Evolutionary conservation across 2,797 vertebrate genomes (phyloP).

Genomic region (Adrianichthys oophorus): DNA sequence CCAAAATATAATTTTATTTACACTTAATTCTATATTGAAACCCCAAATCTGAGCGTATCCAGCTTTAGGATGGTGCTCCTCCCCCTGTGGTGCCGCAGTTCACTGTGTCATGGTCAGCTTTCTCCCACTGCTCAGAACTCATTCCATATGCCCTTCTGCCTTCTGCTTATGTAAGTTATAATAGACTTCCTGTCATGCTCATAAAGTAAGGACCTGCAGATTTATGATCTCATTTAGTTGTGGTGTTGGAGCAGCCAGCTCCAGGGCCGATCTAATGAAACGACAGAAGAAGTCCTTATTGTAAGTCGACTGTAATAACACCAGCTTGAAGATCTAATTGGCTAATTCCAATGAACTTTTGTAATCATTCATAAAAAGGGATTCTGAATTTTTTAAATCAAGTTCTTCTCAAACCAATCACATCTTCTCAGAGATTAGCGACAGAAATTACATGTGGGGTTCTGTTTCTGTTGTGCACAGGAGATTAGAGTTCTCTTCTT

Average conservation of each 20-base stretch:
- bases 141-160: slow-evolving; percentile 38
- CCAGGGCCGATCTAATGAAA: slow-evolving; percentile 74
- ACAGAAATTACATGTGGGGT: slow-evolving; percentile 1
- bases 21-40: no score
- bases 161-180: slow-evolving; percentile 75
- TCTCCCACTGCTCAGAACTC: slow-evolving; percentile 28
- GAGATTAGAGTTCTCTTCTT: slow-evolving; percentile 35
- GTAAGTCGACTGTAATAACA: slow-evolving; percentile 44
- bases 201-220: slow-evolving; percentile 70
- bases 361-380: slow-evolving; percentile 38
- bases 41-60: no score
- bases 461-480: slow-evolving; percentile 2
- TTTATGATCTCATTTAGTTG: slow-evolving; percentile 81
- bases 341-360: slow-evolving; percentile 59
- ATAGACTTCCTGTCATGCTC: slow-evolving; percentile 78
- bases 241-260: slow-evolving; percentile 60
- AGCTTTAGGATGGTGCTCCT: not conserved
- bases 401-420: slow-evolving; percentile 1
- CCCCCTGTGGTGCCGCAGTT: slow-evolving; percentile 14
- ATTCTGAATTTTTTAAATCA: slow-evolving; percentile 1
- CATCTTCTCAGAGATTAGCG: not conserved
- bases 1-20: not conserved
- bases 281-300: slow-evolving; percentile 62
- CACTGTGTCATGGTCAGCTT: slow-evolving; percentile 30
- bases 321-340: slow-evolving; percentile 58